Evolutionary conservation across 2,113 vertebrate species (phyloP).

Genomic region (Ptyas mucosa): DNA sequence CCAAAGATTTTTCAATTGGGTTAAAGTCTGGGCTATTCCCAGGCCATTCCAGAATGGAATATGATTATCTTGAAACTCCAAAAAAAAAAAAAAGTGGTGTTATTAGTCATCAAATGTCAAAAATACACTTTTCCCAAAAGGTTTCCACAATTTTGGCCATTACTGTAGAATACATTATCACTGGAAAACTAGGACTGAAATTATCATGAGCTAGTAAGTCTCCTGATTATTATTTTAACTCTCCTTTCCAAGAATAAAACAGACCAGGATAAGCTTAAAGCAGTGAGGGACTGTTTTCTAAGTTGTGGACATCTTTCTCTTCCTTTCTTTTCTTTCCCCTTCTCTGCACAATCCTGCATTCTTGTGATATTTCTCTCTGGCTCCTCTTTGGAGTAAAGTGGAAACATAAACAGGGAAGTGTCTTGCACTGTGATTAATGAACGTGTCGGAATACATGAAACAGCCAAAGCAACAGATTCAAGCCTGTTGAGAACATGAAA

Average conservation of each 20-base stretch:
- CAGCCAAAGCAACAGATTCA: constrained; percentile 61
- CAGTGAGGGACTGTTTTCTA: constrained; percentile 51
- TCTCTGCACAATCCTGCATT: constrained; percentile 48
- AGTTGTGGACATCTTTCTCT: constrained; percentile 24
- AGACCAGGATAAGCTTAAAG: constrained; percentile 34
- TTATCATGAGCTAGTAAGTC: constrained; percentile 41
- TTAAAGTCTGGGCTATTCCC: too few species aligned
- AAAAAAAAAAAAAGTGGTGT: too few species aligned
- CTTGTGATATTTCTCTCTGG: constrained; percentile 60
- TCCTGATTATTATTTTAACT: constrained; percentile 51
- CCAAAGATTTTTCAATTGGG: too few species aligned
- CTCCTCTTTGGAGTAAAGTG: constrained; percentile 63
- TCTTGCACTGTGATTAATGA: constrained; percentile 68
- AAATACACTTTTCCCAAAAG: too few species aligned
- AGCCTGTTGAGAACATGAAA: constrained; percentile 54
- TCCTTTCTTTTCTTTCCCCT: too few species aligned
- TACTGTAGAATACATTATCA: constrained; percentile 27
- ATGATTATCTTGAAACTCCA: too few species aligned
- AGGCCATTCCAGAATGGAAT: too few species aligned
- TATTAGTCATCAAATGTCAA: too few species aligned
- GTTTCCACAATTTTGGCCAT: too few species aligned
- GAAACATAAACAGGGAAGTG: constrained; percentile 70
- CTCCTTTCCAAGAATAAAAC: constrained; percentile 48
- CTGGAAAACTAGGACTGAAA: constrained; percentile 41
- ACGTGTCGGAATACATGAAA: constrained; percentile 60